phyloP scores from a whole-genome alignment of 2,888 invertebrate genomes.

The Orchestes rusci region DNA sequence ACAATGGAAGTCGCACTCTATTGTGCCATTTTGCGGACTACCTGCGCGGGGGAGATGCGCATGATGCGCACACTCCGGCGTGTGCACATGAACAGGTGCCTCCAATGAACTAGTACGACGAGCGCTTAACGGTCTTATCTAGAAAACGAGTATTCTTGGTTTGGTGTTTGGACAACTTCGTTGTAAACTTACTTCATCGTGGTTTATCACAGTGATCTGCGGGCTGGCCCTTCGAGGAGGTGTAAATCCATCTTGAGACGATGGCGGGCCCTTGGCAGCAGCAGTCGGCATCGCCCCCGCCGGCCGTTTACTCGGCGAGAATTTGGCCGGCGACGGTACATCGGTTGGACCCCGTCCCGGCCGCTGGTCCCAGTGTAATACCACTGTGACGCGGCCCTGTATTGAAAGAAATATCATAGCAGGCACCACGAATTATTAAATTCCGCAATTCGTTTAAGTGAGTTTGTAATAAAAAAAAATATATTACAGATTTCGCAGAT shows the following conservation, averaged over 20 bases:
- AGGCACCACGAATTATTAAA: too few relatives aligned
- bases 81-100: constrained; percentile 72
- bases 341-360: constrained; percentile 48
- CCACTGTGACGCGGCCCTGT: constrained; percentile 46
- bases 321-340: constrained; percentile 48
- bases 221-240: constrained; percentile 50
- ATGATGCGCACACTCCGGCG: constrained; percentile 73
- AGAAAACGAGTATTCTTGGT: not conserved
- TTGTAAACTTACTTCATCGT: constrained; percentile 61
- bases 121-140: constrained; percentile 21
- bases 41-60: constrained; percentile 58
- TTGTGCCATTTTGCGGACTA: constrained; percentile 54
- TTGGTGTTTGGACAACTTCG: too few relatives aligned
- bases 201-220: constrained; percentile 91
- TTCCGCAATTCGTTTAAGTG: not conserved
- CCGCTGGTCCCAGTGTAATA: constrained; percentile 93
- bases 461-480: not conserved
- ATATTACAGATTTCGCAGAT: not conserved
- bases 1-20: constrained; percentile 92
- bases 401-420: too few relatives aligned
- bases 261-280: constrained; percentile 18
- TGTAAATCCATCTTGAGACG: constrained; percentile 20
- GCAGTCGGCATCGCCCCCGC: constrained; percentile 47
- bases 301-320: constrained; percentile 56
- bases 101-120: constrained; percentile 51